Conservation (phyloP, 2,113 vertebrate species). For the Phylloscopus trochilus region DNA sequence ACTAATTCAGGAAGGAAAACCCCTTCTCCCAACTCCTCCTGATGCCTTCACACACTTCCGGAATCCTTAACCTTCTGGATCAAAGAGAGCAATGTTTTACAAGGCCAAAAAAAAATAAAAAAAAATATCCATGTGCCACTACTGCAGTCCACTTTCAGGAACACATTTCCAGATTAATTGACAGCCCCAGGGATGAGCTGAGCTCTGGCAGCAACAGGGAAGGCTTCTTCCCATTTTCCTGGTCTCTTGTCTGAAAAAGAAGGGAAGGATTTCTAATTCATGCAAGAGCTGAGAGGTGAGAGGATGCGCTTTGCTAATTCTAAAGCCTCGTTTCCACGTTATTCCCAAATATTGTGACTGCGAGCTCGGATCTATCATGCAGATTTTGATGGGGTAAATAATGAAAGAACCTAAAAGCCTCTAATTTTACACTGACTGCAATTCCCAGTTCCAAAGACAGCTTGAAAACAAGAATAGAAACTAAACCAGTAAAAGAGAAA, state of each 20-base stretch:
- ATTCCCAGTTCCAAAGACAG: conserved; percentile 31
- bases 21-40: background rate
- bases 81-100: rapidly evolving
- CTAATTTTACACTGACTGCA: background rate
- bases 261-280: background rate
- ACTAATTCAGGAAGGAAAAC: background rate
- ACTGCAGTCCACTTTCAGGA: background rate
- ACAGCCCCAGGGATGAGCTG: background rate
- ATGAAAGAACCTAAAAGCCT: background rate
- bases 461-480: conserved; percentile 55
- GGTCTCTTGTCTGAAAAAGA: background rate
- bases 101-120: background rate
- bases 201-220: background rate
- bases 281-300: background rate
- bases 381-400: background rate
- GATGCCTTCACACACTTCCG: background rate
- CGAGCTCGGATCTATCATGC: background rate
- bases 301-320: background rate
- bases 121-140: rapidly evolving
- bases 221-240: background rate
- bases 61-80: background rate
- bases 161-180: rapidly evolving
- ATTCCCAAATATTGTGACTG: background rate
- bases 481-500: background rate
- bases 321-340: background rate